Evolutionary conservation across 2,113 vertebrate species (phyloP), one percentile per base, ranked within the genome.

Genomic region (Melanotaenia duboulayi): DNA sequence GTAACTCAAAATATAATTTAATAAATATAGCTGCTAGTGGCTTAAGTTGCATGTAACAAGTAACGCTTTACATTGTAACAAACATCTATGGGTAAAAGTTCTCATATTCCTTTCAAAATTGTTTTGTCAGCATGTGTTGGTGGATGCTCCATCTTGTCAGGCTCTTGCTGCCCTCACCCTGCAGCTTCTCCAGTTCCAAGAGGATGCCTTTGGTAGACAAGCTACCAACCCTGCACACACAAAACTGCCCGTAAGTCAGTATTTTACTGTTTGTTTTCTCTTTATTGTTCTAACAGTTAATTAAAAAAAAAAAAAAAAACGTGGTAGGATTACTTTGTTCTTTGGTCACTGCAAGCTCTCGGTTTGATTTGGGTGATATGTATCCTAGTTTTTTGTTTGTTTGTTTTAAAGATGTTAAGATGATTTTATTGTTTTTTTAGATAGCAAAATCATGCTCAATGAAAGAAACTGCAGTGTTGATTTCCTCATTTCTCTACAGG

Each of bases 111-210:
- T 28, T 1, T 57, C 2, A 12, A 50, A 48, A 14, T 40, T 71
- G 3, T 80, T 1, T 75, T 0, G 35, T 28, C 87, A 99, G 98
- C 96, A 95, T 52, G 96, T 99, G 48, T 93, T 96, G 44, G 94
- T 95, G 14, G 98, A 99, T 85, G 95, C 97, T 81, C 98, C 97
- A 39, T 97, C 97, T 71, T 96, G 96, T 64, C 98, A 98, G 92
- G 94, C 95, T 0, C 88, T 99, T 81, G 94, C 96, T 78, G 93
- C 94, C 40, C 93, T 99, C 65, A 96, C 98, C 76, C 87, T 97
- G 46, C 97, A 99, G 91, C 95, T 99, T 63, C 94, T 98, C 25
- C 97, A 99, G 54, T 99, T 99, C 86, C 98, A 99, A 80, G 97
- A 99, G 90, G 97, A 99, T 89, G 93, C 95, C 44, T 98, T 99